A percentile compares a stretch with the other conserved stretches of the same genome.
Conservation (phyloP, 2,888 invertebrate species). For the Lottia scabra region DNA sequence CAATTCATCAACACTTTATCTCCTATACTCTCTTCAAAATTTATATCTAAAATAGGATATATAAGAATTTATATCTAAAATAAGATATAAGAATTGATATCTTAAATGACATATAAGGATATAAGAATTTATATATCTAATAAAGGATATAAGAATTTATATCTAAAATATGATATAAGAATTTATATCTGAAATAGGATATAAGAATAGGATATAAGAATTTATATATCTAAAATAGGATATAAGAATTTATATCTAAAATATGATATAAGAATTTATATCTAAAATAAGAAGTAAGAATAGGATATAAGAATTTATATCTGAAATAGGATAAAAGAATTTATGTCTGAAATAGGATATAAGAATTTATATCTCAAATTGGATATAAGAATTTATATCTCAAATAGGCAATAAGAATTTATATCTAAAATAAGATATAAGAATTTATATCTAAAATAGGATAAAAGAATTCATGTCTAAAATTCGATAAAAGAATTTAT, state of each 20-base stretch:
- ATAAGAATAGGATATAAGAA: too few relatives aligned
- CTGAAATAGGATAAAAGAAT: too few relatives aligned
- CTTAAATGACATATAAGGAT: conserved; percentile 29
- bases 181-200: conserved; percentile 29
- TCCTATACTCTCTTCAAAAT: conserved; percentile 51
- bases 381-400: conserved; percentile 35
- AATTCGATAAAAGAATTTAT: too few relatives aligned
- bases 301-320: background rate
- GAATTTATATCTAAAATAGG: conserved; percentile 32
- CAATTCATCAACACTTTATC: conserved; percentile 51
- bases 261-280: conserved; percentile 26
- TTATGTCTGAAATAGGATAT: conserved; percentile 27
- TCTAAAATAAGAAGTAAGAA: conserved; percentile 33
- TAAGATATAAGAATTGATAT: conserved; percentile 26
- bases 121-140: conserved; percentile 22
- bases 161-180: too few relatives aligned
- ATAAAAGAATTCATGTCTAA: background rate
- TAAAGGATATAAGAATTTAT: conserved; percentile 2
- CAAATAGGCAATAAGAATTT: conserved; percentile 5
- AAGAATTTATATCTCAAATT: background rate
- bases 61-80: background rate
- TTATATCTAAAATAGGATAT: conserved; percentile 27
- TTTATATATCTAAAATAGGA: conserved; percentile 28
- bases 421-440: too few relatives aligned
- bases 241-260: background rate